Evolutionary conservation across 2,888 invertebrate species (phyloP).

Genomic region (Drosophila bunnanda): DNA sequence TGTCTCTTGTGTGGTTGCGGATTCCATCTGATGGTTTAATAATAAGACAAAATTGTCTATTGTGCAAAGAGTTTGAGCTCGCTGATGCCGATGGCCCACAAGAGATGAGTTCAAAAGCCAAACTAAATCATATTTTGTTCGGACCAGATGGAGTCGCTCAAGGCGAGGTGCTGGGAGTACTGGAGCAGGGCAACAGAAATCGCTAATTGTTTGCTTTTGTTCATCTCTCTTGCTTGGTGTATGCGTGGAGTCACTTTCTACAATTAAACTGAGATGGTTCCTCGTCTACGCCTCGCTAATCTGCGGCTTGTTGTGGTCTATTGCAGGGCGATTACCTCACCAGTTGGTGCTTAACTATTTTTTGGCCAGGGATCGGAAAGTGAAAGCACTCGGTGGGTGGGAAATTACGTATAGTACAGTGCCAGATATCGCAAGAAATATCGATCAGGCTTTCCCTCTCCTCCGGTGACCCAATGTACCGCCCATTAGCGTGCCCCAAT

Average conservation of each 20-base stretch:
- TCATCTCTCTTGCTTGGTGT: slow-evolving; percentile 13
- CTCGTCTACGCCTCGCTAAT: slow-evolving; percentile 32
- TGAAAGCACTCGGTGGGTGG: slow-evolving; percentile 29
- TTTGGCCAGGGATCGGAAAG: slow-evolving; percentile 27
- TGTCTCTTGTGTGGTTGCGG: slow-evolving; percentile 17
- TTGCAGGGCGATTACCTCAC: slow-evolving; percentile 35
- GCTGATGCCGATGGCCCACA: slow-evolving; percentile 46
- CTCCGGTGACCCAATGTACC: slow-evolving; percentile 14
- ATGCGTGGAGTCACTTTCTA: slow-evolving; percentile 55
- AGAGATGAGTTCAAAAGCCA: slow-evolving; percentile 56
- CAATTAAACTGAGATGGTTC: slow-evolving; percentile 62
- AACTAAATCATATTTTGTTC: slow-evolving; percentile 67
- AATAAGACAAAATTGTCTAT: slow-evolving; percentile 70
- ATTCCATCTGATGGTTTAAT: slow-evolving; percentile 69
- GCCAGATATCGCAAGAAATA: slow-evolving; percentile 13
- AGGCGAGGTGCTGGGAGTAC: not conserved
- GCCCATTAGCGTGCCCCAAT: slow-evolving; percentile 59
- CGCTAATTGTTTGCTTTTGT: slow-evolving; percentile 74
- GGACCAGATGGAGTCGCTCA: slow-evolving; percentile 14
- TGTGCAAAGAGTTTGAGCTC: slow-evolving; percentile 50
- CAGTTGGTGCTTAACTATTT: slow-evolving; percentile 12
- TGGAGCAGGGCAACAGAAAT: slow-evolving; percentile 29
- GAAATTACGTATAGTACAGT: not conserved
- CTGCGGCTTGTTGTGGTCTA: slow-evolving; percentile 40
- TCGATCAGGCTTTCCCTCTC: slow-evolving; percentile 8